Conservation (phyloP, 2,888 invertebrate species). For the Polymixis flavicincta region DNA sequence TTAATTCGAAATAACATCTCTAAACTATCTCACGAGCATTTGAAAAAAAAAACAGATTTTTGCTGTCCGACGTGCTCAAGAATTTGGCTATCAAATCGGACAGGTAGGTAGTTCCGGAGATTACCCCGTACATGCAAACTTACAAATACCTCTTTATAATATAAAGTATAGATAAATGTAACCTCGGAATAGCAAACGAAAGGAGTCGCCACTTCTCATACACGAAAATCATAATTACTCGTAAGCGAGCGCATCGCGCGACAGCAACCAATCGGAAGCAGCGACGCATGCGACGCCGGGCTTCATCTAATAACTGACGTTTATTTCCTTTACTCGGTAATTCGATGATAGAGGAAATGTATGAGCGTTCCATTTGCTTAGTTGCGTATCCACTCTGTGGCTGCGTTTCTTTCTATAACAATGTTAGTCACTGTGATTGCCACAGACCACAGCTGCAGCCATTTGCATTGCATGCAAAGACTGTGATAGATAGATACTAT, state of each 20-base stretch:
- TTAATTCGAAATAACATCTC: neutral
- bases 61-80: neutral
- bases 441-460: neutral
- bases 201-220: constrained; percentile 16
- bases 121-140: no score
- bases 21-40: neutral
- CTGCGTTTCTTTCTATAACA: neutral
- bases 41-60: neutral
- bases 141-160: no score
- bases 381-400: constrained; percentile 2
- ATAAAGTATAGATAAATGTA: no score
- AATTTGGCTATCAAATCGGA: no score
- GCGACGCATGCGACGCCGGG: constrained; percentile 32
- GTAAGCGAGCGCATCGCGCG: constrained; percentile 7
- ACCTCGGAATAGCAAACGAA: constrained; percentile 2
- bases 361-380: constrained; percentile 42
- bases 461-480: constrained; percentile 1
- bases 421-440: neutral
- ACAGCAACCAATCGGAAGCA: constrained; percentile 43
- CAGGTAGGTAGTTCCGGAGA: no score
- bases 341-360: constrained; percentile 42
- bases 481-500: neutral
- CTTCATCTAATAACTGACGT: constrained; percentile 45
- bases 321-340: constrained; percentile 52
- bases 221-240: neutral